Base-by-base conservation (phyloP, 2,797 vertebrate genomes). In the Rhabdophis nuchalis region DNA sequence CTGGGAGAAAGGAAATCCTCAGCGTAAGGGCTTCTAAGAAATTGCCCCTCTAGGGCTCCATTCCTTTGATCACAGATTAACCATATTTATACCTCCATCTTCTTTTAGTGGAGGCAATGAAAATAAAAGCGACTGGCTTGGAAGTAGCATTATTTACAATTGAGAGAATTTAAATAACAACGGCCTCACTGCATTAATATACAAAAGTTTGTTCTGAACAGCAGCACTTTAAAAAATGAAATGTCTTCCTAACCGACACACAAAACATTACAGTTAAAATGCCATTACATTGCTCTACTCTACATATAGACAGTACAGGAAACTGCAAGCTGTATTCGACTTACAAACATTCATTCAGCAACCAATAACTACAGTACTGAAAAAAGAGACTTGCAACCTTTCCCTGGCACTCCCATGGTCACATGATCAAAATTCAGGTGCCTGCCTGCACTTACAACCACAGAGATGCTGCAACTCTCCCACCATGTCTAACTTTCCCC, bases 231-330 rank as follows among this genome's bases (percentile, higher is more conserved):
- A 72, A 72, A 72, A 36, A 20, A 50, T 41, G 58, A 53, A 41
- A 8, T 89, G 20, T 61, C 18, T n/a, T 85, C 14, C 57, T 56
- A 92, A 94, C 95, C 95, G 94, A 92, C 94, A 93, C 52, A 64
- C 32, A 89, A 87, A 94, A 90, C 91, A 93, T 96, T 92, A 94
- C 87, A 95, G 89, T 56, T 94, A 96, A 94, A 94, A 95, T 90
- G 90, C 93, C 94, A 16, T 61, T 86, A 1, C 20, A 46, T 56
- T 85, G 95, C 91, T 95, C 95, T 95, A 95, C 94, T 95, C 96
- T 96, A 96, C 95, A 95, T 95, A 96, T 96, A 95, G 93, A 96
- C 95, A 96, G 94, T 95, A 95, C 93, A 88, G 61, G 14, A 94
- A 95, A 88, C 92, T 93, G 94, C 25, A 60, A 60, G 58, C 27